These are phyloP conservation scores for Rotaria socialis DNA, from an alignment of 2,888 invertebrate species.

Conservation along the genomic window DNA sequence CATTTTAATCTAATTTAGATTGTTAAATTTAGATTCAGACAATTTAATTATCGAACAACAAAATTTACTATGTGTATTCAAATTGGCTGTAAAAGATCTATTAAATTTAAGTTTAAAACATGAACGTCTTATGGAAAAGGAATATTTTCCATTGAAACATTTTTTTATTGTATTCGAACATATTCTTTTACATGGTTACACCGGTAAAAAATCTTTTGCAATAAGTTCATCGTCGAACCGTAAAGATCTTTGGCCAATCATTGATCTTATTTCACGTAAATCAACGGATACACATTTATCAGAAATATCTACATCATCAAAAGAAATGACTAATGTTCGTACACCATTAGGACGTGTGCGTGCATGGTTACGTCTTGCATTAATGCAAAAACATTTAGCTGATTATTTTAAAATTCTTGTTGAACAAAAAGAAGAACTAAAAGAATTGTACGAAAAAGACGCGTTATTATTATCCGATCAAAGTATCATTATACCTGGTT, in stretches of 20 bases:
- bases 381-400: constrained; percentile 95
- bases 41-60: constrained; percentile 87
- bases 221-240: not conserved
- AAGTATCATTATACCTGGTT: constrained; percentile 83
- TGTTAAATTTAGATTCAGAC: constrained; percentile 73
- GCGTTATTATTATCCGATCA: constrained; percentile 85
- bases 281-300: constrained; percentile 67
- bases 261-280: not conserved
- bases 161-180: constrained; percentile 96
- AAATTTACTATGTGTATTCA: constrained; percentile 89
- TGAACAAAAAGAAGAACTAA: constrained; percentile 76
- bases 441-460: constrained; percentile 87
- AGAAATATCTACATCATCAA: constrained; percentile 87
- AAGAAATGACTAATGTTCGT: constrained; percentile 83
- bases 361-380: constrained; percentile 86
- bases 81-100: constrained; percentile 88
- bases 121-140: constrained; percentile 67
- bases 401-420: constrained; percentile 87
- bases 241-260: constrained; percentile 6
- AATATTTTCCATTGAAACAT: constrained; percentile 76
- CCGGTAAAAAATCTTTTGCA: constrained; percentile 60
- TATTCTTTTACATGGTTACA: constrained; percentile 86
- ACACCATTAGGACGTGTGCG: constrained; percentile 68
- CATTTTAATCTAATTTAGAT: not conserved
- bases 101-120: constrained; percentile 89